These are phyloP conservation scores for Steinernema hermaphroditum DNA, from an alignment of 2,888 invertebrate genomes.

Conservation along the genomic window DNA sequence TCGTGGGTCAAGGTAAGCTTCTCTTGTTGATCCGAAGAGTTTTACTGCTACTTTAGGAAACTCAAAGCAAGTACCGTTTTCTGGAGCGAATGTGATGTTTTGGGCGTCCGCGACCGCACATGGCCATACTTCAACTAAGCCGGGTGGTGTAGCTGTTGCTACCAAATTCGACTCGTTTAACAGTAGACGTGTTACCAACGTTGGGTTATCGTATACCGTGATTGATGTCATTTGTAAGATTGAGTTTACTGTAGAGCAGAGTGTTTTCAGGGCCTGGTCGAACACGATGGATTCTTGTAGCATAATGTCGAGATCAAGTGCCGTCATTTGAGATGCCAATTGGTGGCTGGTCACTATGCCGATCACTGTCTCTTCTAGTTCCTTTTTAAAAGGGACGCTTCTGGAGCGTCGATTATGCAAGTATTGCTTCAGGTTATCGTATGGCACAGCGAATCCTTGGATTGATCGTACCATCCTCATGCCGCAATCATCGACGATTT, in stretches of 20 bases:
- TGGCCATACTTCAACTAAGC: neutral
- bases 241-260: neutral
- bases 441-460: neutral
- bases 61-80: no score
- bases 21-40: no score
- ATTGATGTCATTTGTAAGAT: neutral
- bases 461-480: neutral
- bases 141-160: neutral
- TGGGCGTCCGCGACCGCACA: neutral
- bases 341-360: neutral
- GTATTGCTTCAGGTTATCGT: neutral
- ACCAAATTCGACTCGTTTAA: neutral
- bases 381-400: no score
- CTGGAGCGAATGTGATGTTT: neutral
- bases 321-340: neutral
- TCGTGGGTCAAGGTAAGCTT: no score
- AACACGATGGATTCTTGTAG: neutral
- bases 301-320: neutral
- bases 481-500: neutral
- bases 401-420: neutral
- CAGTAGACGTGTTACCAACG: neutral
- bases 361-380: neutral
- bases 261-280: neutral
- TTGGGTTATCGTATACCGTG: neutral
- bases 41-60: no score